These are phyloP conservation scores for Crotalus tigris DNA, from an alignment of 2,113 vertebrate genomes.

Conservation along the genomic window DNA sequence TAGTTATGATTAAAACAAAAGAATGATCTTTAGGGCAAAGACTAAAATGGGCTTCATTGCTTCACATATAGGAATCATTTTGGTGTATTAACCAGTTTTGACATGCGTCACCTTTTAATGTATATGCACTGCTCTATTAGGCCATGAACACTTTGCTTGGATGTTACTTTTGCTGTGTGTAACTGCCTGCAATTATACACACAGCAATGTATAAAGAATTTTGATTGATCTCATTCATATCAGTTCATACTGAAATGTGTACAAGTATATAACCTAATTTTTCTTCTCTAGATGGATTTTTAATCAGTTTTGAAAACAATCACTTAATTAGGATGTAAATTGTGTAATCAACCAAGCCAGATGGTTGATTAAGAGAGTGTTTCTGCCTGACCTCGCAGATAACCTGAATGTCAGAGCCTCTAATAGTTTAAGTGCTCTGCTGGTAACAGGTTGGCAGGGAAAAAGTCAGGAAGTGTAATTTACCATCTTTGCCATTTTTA, in stretches of 20 bases:
- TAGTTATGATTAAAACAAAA: neutral
- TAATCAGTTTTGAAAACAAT: constrained; percentile 31
- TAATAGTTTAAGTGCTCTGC: neutral
- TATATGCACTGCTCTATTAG: neutral
- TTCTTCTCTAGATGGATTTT: neutral
- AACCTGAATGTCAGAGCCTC: neutral
- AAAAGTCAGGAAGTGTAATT: neutral
- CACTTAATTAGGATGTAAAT: constrained; percentile 13
- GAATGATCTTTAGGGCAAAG: neutral
- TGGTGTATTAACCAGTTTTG: neutral
- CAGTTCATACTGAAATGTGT: neutral
- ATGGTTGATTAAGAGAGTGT: neutral
- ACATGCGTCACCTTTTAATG: too few species aligned
- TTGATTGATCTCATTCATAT: neutral
- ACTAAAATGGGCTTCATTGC: neutral
- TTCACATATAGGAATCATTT: neutral
- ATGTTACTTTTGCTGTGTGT: neutral
- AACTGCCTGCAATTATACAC: neutral
- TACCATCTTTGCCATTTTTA: neutral
- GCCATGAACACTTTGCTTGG: neutral
- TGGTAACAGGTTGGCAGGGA: neutral
- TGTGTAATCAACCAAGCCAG: neutral
- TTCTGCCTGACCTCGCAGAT: neutral
- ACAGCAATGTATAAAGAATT: neutral
- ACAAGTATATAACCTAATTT: neutral